phyloP scores from a whole-genome alignment of 2,113 vertebrate species.

The Zosterops lateralis region DNA sequence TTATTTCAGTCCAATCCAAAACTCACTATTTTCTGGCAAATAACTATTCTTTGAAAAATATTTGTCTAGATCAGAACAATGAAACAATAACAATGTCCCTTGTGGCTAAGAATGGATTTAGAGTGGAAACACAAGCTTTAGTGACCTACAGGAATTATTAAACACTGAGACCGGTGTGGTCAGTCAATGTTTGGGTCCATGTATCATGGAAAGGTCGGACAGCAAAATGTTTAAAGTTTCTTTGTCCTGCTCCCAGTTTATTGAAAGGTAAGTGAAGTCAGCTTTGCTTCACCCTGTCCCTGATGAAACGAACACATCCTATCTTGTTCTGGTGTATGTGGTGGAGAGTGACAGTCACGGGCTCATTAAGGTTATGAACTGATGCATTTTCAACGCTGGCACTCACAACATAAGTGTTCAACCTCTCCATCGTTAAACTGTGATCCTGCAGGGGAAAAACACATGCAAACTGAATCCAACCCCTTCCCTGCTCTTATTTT shows the following conservation, averaged over 20 bases:
- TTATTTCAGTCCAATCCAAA: background rate
- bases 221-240: background rate
- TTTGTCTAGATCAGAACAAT: background rate
- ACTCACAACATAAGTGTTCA: constrained; percentile 84
- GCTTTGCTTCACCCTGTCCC: background rate
- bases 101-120: background rate
- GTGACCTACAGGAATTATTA: background rate
- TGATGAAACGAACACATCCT: constrained; percentile 2
- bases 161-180: background rate
- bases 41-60: background rate
- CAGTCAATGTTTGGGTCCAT: background rate
- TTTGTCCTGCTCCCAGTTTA: background rate
- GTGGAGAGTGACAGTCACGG: constrained; percentile 76
- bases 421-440: background rate
- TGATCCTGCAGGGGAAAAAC: constrained; percentile 68
- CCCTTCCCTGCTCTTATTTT: background rate
- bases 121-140: background rate
- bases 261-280: background rate
- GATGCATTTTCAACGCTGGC: constrained; percentile 78
- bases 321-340: constrained; percentile 74
- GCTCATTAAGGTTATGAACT: constrained; percentile 75
- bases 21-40: background rate
- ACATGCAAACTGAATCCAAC: background rate
- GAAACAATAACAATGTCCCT: background rate
- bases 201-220: background rate